Conservation (phyloP, 2,113 vertebrate species). For the Sturnira hondurensis region DNA sequence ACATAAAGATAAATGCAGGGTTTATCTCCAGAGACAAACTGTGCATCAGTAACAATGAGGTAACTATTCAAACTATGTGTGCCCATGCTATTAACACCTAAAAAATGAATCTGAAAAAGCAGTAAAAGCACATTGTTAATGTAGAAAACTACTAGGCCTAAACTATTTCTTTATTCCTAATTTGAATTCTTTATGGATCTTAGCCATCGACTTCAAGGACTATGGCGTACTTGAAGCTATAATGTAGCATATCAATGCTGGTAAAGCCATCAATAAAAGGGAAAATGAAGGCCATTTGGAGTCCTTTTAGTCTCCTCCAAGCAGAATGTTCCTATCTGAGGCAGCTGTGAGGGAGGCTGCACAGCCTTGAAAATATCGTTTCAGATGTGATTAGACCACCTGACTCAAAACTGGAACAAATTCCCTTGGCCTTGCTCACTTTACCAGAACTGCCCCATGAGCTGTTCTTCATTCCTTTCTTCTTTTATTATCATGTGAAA, state of each 20-base stretch:
- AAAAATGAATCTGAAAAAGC: constrained; percentile 35
- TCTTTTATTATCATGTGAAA: background rate
- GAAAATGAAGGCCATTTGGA: background rate
- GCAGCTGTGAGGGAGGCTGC: background rate
- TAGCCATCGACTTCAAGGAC: constrained; percentile 43
- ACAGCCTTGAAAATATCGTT: constrained; percentile 25
- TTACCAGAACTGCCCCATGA: background rate
- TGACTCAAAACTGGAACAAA: background rate
- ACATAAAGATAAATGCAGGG: constrained; percentile 44
- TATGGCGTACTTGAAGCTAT: background rate
- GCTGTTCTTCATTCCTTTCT: background rate
- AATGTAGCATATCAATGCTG: background rate
- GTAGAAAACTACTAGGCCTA: background rate
- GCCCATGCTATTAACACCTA: constrained; percentile 49
- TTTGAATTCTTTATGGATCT: constrained; percentile 39
- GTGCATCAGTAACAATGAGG: constrained; percentile 36
- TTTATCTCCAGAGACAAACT: constrained; percentile 58
- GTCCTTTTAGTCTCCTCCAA: background rate
- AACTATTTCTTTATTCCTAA: constrained; percentile 35
- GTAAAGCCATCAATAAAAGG: constrained; percentile 32
- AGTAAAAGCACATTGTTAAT: background rate
- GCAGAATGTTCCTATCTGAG: background rate
- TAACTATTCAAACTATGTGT: constrained; percentile 1
- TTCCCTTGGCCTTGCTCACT: background rate
- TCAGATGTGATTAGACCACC: background rate